Conservation (phyloP, 2,113 vertebrate species). For the Oxygymnocypris stewartii region DNA sequence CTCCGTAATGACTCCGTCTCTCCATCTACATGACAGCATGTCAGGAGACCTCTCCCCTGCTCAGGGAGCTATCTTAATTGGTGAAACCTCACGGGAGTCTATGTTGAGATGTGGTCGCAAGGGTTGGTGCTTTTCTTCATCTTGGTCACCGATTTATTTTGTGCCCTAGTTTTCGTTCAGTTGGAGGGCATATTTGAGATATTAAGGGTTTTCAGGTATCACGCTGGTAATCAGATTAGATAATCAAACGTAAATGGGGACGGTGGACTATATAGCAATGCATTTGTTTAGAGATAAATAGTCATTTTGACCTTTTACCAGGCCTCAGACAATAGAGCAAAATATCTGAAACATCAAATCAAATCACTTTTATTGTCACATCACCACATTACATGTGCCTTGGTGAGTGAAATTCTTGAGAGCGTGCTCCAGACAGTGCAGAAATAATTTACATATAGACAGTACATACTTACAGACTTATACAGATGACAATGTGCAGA, state of each 20-base stretch:
- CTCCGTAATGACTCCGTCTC: constrained; percentile 57
- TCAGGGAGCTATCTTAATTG: constrained; percentile 59
- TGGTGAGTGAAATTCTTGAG: too few species aligned
- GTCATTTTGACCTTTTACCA: neutral
- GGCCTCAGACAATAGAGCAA: neutral
- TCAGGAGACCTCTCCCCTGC: constrained; percentile 57
- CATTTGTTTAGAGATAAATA: constrained; percentile 10
- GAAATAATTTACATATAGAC: too few species aligned
- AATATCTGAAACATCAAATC: neutral
- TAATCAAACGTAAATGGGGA: neutral
- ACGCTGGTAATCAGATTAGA: constrained; percentile 10
- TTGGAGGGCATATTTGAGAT: constrained; percentile 39
- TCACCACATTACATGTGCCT: too few species aligned
- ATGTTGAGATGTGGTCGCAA: constrained; percentile 47
- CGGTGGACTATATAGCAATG: neutral
- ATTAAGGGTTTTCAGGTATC: constrained; percentile 36
- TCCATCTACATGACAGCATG: constrained; percentile 62
- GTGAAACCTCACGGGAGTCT: constrained; percentile 55
- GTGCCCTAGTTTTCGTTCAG: constrained; percentile 53
- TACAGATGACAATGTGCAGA: too few species aligned
- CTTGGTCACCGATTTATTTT: constrained; percentile 53
- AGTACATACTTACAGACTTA: too few species aligned
- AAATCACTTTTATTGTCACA: too few species aligned
- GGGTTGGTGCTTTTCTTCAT: constrained; percentile 55
- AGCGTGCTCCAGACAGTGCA: too few species aligned